phyloP scores from a whole-genome alignment of 2,888 invertebrate species.

The Sarcophaga caerulescens region DNA sequence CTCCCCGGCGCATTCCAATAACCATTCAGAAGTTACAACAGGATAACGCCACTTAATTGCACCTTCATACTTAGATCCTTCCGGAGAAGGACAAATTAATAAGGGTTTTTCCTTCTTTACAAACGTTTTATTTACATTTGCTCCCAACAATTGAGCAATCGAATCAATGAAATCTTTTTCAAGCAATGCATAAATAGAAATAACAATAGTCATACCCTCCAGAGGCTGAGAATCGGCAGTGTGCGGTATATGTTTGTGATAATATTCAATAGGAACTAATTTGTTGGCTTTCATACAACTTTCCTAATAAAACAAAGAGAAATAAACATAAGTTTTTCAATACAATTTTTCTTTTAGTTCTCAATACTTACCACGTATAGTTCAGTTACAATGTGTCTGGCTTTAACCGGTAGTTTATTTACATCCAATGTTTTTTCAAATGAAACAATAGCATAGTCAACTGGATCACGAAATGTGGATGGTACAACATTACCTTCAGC shows the following conservation, averaged over 20 bases:
- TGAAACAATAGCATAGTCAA: constrained; percentile 87
- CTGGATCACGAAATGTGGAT: constrained; percentile 82
- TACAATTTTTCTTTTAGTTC: neutral
- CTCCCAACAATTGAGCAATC: constrained; percentile 88
- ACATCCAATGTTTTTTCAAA: constrained; percentile 76
- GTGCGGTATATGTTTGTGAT: constrained; percentile 86
- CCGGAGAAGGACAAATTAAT: constrained; percentile 87
- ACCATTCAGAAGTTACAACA: constrained; percentile 89
- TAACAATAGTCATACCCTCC: constrained; percentile 87
- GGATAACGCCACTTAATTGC: constrained; percentile 93
- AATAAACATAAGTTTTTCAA: neutral
- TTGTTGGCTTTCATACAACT: constrained; percentile 82
- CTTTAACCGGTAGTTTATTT: constrained; percentile 73
- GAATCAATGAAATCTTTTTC: constrained; percentile 89
- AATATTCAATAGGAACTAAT: constrained; percentile 86
- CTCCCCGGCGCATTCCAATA: constrained; percentile 85
- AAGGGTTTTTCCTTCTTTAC: constrained; percentile 89
- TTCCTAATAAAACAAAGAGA: constrained; percentile 71
- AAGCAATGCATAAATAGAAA: constrained; percentile 88
- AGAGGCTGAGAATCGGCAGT: constrained; percentile 83
- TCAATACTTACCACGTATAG: constrained; percentile 76
- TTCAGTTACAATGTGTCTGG: constrained; percentile 78
- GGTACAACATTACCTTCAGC: constrained; percentile 83
- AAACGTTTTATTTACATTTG: constrained; percentile 86
- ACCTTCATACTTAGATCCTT: constrained; percentile 91